Conservation (phyloP, 1,140 invertebrate genomes). For the Macrocentrus cingulum region DNA sequence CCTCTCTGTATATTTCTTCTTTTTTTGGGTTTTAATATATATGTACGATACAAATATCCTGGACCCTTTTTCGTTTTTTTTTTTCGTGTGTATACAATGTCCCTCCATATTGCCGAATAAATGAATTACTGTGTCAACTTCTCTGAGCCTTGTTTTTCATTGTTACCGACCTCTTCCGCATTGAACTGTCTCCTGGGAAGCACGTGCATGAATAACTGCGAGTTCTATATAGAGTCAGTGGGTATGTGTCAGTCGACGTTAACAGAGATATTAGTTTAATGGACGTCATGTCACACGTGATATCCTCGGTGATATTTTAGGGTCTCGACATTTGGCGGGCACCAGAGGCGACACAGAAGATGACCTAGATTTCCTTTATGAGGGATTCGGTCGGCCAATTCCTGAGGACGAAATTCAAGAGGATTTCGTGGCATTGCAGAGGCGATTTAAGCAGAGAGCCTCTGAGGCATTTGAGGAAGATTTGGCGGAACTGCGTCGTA, state of each 20-base stretch:
- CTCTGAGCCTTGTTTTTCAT: not conserved
- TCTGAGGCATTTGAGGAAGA: slow-evolving; percentile 53
- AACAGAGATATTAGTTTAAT: not conserved
- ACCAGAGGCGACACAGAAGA: slow-evolving; percentile 41
- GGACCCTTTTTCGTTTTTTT: too few species aligned
- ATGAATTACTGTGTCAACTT: not conserved
- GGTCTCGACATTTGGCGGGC: slow-evolving; percentile 46
- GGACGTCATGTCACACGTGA: not conserved
- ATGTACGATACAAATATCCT: not conserved
- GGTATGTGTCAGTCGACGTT: too few species aligned
- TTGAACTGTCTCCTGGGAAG: slow-evolving; percentile 1
- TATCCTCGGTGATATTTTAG: slow-evolving; percentile 37
- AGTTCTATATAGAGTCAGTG: not conserved
- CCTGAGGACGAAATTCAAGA: slow-evolving; percentile 42
- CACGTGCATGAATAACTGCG: not conserved
- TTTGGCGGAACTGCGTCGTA: slow-evolving; percentile 51
- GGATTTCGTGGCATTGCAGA: slow-evolving; percentile 44
- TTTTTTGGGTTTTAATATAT: slow-evolving; percentile 10
- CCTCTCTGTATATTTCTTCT: not conserved
- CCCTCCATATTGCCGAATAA: not conserved
- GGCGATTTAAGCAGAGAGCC: slow-evolving; percentile 50
- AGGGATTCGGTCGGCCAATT: slow-evolving; percentile 36
- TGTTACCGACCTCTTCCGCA: not conserved
- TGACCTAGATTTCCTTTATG: slow-evolving; percentile 44
- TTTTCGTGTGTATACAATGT: slow-evolving; percentile 1